Evolutionary conservation across 1,140 invertebrate genomes (phyloP).

Genomic region (Rhopalosiphum padi): DNA sequence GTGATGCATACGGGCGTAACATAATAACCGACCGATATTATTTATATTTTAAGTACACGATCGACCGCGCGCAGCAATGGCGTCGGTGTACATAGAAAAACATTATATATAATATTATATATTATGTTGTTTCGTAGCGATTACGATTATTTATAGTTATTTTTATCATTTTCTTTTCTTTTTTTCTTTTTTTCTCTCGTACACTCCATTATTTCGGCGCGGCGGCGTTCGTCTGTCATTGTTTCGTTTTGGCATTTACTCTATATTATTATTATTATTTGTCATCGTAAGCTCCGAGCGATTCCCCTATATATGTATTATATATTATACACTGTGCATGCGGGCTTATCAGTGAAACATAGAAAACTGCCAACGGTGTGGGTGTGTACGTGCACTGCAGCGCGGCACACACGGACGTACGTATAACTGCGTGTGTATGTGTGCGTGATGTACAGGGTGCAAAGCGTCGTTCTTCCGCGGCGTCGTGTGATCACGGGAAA

Average conservation of each 20-base stretch:
- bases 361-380: background rate
- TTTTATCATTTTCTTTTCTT: background rate
- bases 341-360: background rate
- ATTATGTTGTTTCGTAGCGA: background rate
- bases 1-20: background rate
- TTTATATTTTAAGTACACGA: background rate
- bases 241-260: background rate
- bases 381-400: no score
- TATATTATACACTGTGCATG: background rate
- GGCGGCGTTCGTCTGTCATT: background rate
- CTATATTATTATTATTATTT: conserved; percentile 11
- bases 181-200: background rate
- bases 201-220: background rate
- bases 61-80: no score
- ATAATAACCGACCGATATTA: background rate
- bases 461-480: background rate
- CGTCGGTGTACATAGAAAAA: background rate
- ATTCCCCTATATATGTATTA: background rate
- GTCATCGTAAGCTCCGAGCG: background rate
- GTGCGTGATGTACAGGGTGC: background rate
- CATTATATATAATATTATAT: background rate
- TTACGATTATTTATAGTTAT: conserved; percentile 9
- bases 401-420: no score
- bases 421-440: no score
- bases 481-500: background rate